Evolutionary conservation across 2,888 invertebrate genomes (phyloP).

Genomic region (Eueremaeus valkanovi): DNA sequence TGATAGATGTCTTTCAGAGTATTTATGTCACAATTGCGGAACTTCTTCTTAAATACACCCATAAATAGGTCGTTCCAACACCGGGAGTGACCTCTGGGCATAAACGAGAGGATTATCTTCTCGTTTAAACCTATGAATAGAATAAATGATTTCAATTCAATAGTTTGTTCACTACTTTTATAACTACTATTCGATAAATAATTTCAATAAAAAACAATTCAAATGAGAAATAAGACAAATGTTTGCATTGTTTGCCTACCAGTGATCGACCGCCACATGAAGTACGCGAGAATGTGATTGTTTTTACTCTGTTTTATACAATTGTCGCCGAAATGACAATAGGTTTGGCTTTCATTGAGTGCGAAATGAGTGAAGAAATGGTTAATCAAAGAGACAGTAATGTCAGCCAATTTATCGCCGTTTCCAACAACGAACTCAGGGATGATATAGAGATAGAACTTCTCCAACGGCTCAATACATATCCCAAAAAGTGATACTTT

Average conservation of each 20-base stretch:
- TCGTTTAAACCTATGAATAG: slow-evolving; percentile 25
- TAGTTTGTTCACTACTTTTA: too few species aligned
- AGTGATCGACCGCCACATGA: slow-evolving; percentile 38
- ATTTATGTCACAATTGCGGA: slow-evolving; percentile 36
- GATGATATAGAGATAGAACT: slow-evolving; percentile 37
- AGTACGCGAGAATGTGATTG: slow-evolving; percentile 32
- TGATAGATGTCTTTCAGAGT: slow-evolving; percentile 14
- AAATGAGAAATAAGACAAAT: background rate
- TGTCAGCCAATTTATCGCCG: slow-evolving; percentile 3
- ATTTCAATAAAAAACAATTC: background rate
- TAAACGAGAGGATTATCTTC: slow-evolving; percentile 23
- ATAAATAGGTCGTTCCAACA: slow-evolving; percentile 41
- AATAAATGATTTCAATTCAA: background rate
- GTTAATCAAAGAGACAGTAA: slow-evolving; percentile 35
- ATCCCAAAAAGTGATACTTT: slow-evolving; percentile 38
- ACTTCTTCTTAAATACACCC: slow-evolving; percentile 38
- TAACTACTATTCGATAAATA: too few species aligned
- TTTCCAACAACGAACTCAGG: slow-evolving; percentile 35
- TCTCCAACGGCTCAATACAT: slow-evolving; percentile 34
- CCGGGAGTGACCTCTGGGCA: slow-evolving; percentile 36
- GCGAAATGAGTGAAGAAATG: slow-evolving; percentile 32
- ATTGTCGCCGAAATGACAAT: slow-evolving; percentile 24
- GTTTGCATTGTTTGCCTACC: background rate
- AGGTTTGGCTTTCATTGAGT: slow-evolving; percentile 19
- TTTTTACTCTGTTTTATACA: slow-evolving; percentile 36